A percentile compares a stretch with the other conserved stretches of the same genome.
Conservation (phyloP, 2,113 vertebrate genomes). For the Nerophis lumbriciformis region DNA sequence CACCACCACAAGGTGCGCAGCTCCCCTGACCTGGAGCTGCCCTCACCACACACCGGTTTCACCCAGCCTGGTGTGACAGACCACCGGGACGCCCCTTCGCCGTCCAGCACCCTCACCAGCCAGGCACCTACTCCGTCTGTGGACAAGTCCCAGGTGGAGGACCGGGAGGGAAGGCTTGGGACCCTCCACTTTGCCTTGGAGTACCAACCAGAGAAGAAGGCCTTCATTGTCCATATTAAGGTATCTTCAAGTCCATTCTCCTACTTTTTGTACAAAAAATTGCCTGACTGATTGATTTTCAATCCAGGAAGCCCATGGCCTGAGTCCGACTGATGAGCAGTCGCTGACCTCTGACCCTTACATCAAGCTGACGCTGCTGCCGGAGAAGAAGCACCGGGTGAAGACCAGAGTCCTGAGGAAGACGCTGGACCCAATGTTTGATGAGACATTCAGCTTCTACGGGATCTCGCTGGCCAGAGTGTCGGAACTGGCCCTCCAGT, state of each 20-base stretch:
- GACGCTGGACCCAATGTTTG: constrained; percentile 93
- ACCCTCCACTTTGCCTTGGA: constrained; percentile 91
- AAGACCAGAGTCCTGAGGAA: constrained; percentile 96
- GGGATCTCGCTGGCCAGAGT: constrained; percentile 86
- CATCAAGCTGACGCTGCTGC: constrained; percentile 95
- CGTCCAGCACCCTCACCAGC: constrained; percentile 81
- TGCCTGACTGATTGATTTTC: constrained; percentile 7
- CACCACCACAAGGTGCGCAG: constrained; percentile 79
- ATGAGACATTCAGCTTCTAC: constrained; percentile 98
- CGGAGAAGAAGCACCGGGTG: constrained; percentile 97
- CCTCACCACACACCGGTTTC: constrained; percentile 75
- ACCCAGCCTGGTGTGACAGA: constrained; percentile 64
- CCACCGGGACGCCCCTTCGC: constrained; percentile 76
- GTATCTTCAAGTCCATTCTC: constrained; percentile 17
- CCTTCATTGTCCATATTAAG: constrained; percentile 95
- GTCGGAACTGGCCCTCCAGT: constrained; percentile 87
- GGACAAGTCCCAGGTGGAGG: constrained; percentile 58
- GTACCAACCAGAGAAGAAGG: constrained; percentile 94
- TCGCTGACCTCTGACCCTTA: constrained; percentile 98
- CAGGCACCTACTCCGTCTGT: constrained; percentile 76
- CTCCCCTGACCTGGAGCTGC: constrained; percentile 79
- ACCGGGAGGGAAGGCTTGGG: constrained; percentile 76
- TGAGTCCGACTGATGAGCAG: constrained; percentile 93
- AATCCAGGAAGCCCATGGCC: constrained; percentile 87
- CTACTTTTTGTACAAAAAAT: background rate